phyloP scores from a whole-genome alignment of 2,113 vertebrate species.

The Neolamprologus devosi region DNA sequence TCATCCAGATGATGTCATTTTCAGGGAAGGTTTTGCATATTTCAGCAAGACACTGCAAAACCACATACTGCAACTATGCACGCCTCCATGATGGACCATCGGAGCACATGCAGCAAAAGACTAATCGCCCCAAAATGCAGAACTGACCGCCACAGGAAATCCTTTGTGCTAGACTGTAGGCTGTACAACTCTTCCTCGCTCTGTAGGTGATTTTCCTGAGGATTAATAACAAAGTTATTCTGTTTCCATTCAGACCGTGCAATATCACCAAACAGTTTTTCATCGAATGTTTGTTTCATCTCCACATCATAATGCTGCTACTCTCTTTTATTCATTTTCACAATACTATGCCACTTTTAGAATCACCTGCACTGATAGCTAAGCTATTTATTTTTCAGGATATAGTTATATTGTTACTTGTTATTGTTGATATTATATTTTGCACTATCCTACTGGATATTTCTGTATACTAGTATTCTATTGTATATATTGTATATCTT shows the following conservation, averaged over 20 bases:
- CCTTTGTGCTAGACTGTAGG: not conserved
- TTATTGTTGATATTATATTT: not conserved
- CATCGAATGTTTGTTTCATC: not conserved
- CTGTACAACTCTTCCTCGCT: not conserved
- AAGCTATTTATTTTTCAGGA: not conserved
- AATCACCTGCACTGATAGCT: not conserved
- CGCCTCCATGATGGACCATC: not conserved
- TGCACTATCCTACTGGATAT: not conserved
- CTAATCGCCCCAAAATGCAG: not conserved
- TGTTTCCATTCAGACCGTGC: not conserved
- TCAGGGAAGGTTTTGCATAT: not conserved
- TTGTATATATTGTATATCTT: not conserved
- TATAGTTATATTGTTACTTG: not conserved
- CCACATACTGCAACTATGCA: not conserved
- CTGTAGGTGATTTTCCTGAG: not conserved
- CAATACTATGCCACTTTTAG: not conserved
- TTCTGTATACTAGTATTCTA: not conserved
- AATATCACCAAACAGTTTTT: not conserved
- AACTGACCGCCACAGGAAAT: not conserved
- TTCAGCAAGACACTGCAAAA: not conserved
- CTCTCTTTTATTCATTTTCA: not conserved
- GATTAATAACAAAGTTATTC: not conserved
- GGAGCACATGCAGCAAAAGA: not conserved
- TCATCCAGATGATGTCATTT: not conserved
- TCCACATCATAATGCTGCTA: not conserved